Base-by-base conservation (phyloP, 2,888 invertebrate species). In the Erebia aethiops region DNA sequence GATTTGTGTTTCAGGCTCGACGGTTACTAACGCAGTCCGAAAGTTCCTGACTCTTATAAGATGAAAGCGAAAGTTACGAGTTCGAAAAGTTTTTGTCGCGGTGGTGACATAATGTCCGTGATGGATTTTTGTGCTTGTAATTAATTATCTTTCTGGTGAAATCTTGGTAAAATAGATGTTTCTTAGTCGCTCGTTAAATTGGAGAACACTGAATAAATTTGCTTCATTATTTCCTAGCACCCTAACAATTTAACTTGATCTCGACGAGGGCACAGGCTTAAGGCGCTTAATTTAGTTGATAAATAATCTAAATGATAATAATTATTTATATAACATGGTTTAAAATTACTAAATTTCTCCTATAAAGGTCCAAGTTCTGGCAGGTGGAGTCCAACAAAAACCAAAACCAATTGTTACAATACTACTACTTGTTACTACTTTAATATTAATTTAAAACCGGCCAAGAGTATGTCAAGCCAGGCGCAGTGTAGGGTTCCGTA, bases 1-100 rank as follows among this genome's bases (percentile, higher is more conserved):
- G 9, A 16, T 8, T 2, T 54, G 16, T 54, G 10, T 10, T 54
- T 54, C 18, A 54, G 16, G 16, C 18, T 54, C 10, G 16, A 54
- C 49, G 41, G 52, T 64, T 62, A 46, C 62, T 46, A n/a, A 52
- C n/a, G 35, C 64, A 35, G 41, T 4, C 62, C 26, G 10, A 52
- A 65, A 71, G 43, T 69, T 68, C 69, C 58, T 54, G 68, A 71
- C 63, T 51, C 63, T 35, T 58, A 21, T 69, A 18, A 26, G 41
- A 58, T 46, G 56, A 57, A 49, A 64, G 13, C 41, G 35, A 64
- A 70, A 57, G 43, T 41, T 58, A 35, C 43, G 11, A n/a, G n/a
- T 8, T 13, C n/a, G 54, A 41, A 35, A 70, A 51, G 64, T 62
- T 62, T 49, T 13, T 10, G 14, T 21, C 43, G 18, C 35, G 41